Evolutionary conservation across 2,888 invertebrate genomes (phyloP).

Genomic region (Papilio elwesi): DNA sequence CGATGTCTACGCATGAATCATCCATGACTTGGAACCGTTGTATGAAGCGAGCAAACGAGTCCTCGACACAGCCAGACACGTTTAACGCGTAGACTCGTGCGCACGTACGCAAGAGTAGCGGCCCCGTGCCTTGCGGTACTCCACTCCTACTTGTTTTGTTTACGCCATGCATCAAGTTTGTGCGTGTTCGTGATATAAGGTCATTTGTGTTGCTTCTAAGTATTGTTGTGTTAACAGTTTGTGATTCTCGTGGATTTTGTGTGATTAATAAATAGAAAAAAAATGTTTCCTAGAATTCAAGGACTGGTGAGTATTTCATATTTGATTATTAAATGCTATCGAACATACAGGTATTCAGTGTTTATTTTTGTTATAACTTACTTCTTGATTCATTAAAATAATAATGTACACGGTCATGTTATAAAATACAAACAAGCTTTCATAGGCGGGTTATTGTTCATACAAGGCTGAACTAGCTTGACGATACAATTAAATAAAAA

Average conservation of each 20-base stretch:
- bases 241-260: constrained; percentile 48
- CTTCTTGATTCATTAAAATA: constrained; percentile 36
- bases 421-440: constrained; percentile 5
- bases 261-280: constrained; percentile 42
- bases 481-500: background rate
- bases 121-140: constrained; percentile 51
- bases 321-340: background rate
- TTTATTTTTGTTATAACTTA: constrained; percentile 30
- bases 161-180: constrained; percentile 50
- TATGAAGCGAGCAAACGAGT: constrained; percentile 13
- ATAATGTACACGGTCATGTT: background rate
- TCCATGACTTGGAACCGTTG: constrained; percentile 38
- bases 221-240: constrained; percentile 52
- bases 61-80: constrained; percentile 48
- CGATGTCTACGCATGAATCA: constrained; percentile 52
- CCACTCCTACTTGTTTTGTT: constrained; percentile 50
- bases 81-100: constrained; percentile 61
- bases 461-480: background rate
- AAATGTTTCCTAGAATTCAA: constrained; percentile 80
- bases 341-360: constrained; percentile 9
- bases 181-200: constrained; percentile 59
- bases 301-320: constrained; percentile 70
- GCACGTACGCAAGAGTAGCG: constrained; percentile 57
- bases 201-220: constrained; percentile 53
- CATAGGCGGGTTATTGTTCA: background rate